A percentile compares a stretch with the other conserved stretches of the same genome.
Conservation (phyloP, 1,140 invertebrate genomes). For the Drosophila ananassae region DNA sequence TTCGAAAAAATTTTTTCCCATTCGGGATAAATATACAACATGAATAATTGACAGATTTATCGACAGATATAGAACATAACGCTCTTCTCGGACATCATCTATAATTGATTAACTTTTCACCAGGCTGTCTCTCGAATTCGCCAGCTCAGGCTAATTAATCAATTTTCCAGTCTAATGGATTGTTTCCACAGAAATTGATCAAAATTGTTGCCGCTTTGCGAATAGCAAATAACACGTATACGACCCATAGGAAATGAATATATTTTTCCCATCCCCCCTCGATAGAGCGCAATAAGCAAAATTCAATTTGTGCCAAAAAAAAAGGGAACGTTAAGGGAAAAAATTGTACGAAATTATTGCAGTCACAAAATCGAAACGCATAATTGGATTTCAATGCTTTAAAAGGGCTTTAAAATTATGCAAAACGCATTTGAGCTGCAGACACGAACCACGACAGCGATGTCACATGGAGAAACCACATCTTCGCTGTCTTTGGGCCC, state of each 20-base stretch:
- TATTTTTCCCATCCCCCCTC: not conserved
- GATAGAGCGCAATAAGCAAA: constrained; percentile 46
- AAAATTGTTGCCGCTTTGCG: constrained; percentile 33
- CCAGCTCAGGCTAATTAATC: constrained; percentile 58
- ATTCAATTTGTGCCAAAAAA: constrained; percentile 61
- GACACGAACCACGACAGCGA: constrained; percentile 52
- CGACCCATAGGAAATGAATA: constrained; percentile 34
- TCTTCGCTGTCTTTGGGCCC: not conserved
- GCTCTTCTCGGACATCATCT: constrained; percentile 4
- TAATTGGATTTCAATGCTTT: constrained; percentile 66
- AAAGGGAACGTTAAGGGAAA: not conserved
- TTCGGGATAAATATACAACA: constrained; percentile 1
- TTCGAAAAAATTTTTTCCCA: constrained; percentile 5
- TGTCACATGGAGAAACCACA: constrained; percentile 69
- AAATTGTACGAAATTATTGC: constrained; percentile 39
- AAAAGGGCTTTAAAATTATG: constrained; percentile 60
- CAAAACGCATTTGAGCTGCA: constrained; percentile 74
- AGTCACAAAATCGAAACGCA: constrained; percentile 33
- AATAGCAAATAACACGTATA: constrained; percentile 66
- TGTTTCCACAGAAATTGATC: constrained; percentile 36
- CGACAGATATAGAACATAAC: constrained; percentile 26
- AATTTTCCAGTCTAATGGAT: constrained; percentile 54
- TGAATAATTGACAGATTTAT: constrained; percentile 27
- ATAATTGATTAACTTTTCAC: constrained; percentile 38
- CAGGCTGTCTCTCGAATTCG: constrained; percentile 12